Evolutionary conservation across 2,888 invertebrate genomes (phyloP).

Genomic region (Leptinotarsa juncta): DNA sequence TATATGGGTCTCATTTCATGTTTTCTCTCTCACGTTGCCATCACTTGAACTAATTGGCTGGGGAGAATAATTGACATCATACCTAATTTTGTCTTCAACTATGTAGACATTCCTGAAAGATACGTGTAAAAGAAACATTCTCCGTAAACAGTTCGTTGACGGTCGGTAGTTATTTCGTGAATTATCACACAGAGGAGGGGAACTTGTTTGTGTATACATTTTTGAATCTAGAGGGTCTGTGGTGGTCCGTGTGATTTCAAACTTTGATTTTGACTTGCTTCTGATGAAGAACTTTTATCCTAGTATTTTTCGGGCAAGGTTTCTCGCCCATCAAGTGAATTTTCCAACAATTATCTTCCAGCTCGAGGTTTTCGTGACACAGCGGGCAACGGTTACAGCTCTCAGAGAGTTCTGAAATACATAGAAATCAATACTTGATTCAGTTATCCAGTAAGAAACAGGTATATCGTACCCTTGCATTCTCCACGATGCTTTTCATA

Average conservation of each 20-base stretch:
- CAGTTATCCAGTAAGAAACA: too few species aligned
- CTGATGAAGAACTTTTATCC: slow-evolving; percentile 55
- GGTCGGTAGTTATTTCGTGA: neutral
- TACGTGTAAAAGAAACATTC: neutral
- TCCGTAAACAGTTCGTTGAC: neutral
- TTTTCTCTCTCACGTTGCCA: too few species aligned
- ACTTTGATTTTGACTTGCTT: slow-evolving; percentile 63
- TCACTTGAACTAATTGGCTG: too few species aligned
- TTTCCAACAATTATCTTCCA: slow-evolving; percentile 85
- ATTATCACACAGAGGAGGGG: slow-evolving; percentile 2
- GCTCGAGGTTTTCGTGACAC: slow-evolving; percentile 82
- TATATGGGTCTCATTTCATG: too few species aligned
- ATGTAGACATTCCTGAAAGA: neutral
- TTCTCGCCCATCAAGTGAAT: slow-evolving; percentile 78
- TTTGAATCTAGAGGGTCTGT: neutral
- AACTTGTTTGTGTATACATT: neutral
- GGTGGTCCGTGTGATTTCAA: slow-evolving; percentile 31
- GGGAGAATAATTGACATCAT: too few species aligned
- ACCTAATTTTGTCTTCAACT: too few species aligned
- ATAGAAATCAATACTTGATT: neutral
- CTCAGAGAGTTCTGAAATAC: slow-evolving; percentile 65
- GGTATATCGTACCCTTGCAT: slow-evolving; percentile 71
- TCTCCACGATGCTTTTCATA: slow-evolving; percentile 74
- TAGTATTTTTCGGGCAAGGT: slow-evolving; percentile 61
- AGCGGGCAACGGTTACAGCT: slow-evolving; percentile 88